A percentile compares a stretch with the other conserved stretches of the same genome.
Conservation (phyloP, 2,797 vertebrate species). For the Glyptemys insculpta region DNA sequence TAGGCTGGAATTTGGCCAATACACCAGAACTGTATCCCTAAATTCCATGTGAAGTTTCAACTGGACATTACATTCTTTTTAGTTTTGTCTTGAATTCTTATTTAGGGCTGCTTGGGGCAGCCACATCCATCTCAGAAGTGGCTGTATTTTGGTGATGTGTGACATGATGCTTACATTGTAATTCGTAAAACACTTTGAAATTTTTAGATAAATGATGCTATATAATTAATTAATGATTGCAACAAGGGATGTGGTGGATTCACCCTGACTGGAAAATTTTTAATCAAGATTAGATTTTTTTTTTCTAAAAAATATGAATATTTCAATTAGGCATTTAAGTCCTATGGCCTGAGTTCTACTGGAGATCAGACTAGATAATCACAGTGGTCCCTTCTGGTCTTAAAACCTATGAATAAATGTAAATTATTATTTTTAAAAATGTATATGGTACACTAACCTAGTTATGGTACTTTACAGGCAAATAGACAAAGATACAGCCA, state of each 20-base stretch:
- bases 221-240: background rate
- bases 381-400: background rate
- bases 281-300: background rate
- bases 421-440: conserved; percentile 59
- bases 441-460: conserved; percentile 47
- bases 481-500: conserved; percentile 46
- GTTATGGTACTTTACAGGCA: conserved; percentile 12
- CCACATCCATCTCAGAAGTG: background rate
- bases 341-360: background rate
- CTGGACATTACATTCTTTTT: background rate
- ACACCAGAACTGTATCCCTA: background rate
- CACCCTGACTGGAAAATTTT: background rate
- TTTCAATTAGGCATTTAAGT: background rate
- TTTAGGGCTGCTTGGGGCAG: background rate
- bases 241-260: background rate
- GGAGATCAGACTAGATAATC: background rate
- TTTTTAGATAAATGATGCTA: conserved; percentile 28
- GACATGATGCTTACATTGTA: background rate
- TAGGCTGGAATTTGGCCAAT: background rate
- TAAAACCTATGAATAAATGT: background rate
- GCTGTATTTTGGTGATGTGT: background rate
- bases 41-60: background rate
- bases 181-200: conserved; percentile 36
- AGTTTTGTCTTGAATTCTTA: conserved; percentile 11
- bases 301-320: background rate